Conservation (phyloP, 2,113 vertebrate species). For the Tachysurus vachellii region DNA sequence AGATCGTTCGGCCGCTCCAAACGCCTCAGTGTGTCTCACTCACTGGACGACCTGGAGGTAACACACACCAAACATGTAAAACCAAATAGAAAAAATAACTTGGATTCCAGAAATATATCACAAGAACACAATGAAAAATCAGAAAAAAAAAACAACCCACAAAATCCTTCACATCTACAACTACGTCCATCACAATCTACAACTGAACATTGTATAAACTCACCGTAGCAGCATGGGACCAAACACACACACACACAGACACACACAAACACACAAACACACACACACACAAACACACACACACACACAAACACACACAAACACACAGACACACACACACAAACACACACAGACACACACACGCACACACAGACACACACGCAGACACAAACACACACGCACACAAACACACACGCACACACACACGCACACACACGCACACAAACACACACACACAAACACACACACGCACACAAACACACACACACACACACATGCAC, state of each 20-base stretch:
- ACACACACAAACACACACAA: background rate
- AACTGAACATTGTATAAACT: background rate
- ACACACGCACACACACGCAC: background rate
- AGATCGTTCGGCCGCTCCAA: constrained; percentile 88
- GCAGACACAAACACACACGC: background rate
- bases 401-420: background rate
- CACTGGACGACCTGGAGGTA: constrained; percentile 94
- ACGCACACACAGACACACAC: background rate
- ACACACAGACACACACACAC: background rate
- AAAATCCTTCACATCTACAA: background rate
- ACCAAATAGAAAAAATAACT: background rate
- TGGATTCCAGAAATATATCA: background rate
- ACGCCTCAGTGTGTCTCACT: constrained; percentile 87
- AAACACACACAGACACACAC: background rate
- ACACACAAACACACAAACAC: background rate
- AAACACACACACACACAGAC: background rate
- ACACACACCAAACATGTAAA: constrained; percentile 14
- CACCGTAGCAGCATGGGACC: too few species aligned
- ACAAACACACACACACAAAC: background rate
- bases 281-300: background rate
- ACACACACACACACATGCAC: background rate
- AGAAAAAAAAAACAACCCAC: background rate
- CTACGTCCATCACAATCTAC: too few species aligned
- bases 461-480: background rate
- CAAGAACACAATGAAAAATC: background rate